Evolutionary conservation across 2,888 invertebrate genomes (phyloP), one percentile per base, ranked within the genome.

Genomic region (Exocentrus adspersus): DNA sequence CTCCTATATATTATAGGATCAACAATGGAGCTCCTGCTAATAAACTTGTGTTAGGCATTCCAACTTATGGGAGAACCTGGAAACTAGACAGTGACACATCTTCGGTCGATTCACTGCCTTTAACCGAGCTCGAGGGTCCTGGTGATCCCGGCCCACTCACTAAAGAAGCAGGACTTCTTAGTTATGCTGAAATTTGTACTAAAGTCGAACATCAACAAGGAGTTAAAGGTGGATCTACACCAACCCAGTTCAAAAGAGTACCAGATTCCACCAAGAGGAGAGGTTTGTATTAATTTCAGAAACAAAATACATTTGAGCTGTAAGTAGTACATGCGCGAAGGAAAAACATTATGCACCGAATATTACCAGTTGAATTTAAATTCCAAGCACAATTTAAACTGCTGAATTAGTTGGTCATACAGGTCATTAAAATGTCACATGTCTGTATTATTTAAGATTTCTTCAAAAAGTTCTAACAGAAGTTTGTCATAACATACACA

Each of bases 181-280:
- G 92, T 71, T 93, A 92, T 83, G 88, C 90, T 0, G 93, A 93
- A 81, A 87, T 92, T 0, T 93, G 93, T 79, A 85, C 88, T 7
- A 89, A 89, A 76, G 82, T 92, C 21, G 87, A 86, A 43, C 87
- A 86, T 42, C 19, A 60, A 60, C 56, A 48, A 60, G 45, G 74
- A 61, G 45, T 57, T 82, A 89, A 80, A 87, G 58, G 67, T n/a
- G 59, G 60, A 12, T 53, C 62, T 86, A 69, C 82, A 87, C 83
- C 81, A 86, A 72, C 85, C 86, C 16, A 87, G 88, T 65, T 82
- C 90, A 43, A 87, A 89, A 89, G 90, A 77, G 90, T 92, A 60
- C 87, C 88, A 6, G 93, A 93, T 78, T 90, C 91, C 9, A 90
- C 90, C 72, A 92, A 92, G 76, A 89, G 92, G 69, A 90, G 90